Evolutionary conservation across 2,888 invertebrate genomes (phyloP).

Genomic region (Schizotus pectinicornis): DNA sequence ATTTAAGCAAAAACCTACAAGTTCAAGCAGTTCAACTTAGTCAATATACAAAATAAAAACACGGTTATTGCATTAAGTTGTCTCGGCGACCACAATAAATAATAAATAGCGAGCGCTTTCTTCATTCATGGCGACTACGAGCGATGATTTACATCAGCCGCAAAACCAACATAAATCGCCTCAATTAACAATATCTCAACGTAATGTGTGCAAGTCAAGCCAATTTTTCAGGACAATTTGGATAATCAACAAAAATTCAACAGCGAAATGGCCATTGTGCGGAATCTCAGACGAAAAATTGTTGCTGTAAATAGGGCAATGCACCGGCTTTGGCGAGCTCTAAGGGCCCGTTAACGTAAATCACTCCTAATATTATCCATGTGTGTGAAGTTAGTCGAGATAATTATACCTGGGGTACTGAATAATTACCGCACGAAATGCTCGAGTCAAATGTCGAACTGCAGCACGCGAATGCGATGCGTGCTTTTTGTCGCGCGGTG

Average conservation of each 20-base stretch:
- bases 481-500: slow-evolving; percentile 7
- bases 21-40: slow-evolving; percentile 21
- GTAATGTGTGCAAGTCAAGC: slow-evolving; percentile 34
- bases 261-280: slow-evolving; percentile 34
- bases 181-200: slow-evolving; percentile 42
- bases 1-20: slow-evolving; percentile 20
- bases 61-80: slow-evolving; percentile 27
- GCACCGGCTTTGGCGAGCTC: slow-evolving; percentile 26
- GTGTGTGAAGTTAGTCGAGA: slow-evolving; percentile 44
- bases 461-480: slow-evolving; percentile 25
- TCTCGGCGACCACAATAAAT: slow-evolving; percentile 29
- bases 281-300: slow-evolving; percentile 9
- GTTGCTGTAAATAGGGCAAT: slow-evolving; percentile 35
- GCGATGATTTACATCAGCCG: slow-evolving; percentile 36
- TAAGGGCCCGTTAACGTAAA: slow-evolving; percentile 37
- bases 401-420: slow-evolving; percentile 41
- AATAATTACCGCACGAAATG: slow-evolving; percentile 43
- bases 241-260: slow-evolving; percentile 31
- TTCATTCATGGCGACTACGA: slow-evolving; percentile 19
- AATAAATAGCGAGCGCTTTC: slow-evolving; percentile 28
- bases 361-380: slow-evolving; percentile 46
- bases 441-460: slow-evolving; percentile 43
- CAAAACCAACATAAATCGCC: slow-evolving; percentile 38
- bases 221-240: slow-evolving; percentile 40
- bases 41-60: slow-evolving; percentile 24